Conservation (phyloP, 2,888 invertebrate species). For the Tenthredo scrophulariae region DNA sequence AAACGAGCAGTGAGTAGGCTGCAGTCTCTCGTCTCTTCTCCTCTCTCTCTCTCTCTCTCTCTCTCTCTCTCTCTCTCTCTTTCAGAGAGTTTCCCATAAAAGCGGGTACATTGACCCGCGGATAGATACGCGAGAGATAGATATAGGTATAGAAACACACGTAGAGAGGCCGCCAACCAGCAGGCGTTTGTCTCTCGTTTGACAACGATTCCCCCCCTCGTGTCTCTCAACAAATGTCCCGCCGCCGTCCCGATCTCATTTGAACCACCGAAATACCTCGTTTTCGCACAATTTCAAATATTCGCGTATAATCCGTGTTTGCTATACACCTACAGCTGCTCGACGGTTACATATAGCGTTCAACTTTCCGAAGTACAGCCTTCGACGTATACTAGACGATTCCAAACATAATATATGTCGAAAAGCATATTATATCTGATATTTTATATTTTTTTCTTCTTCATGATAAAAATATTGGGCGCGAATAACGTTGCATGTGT, state of each 20-base stretch:
- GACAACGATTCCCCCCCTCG: constrained; percentile 14
- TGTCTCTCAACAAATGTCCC: background rate
- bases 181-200: constrained; percentile 50
- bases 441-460: background rate
- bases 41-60: constrained; percentile 45
- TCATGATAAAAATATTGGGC: background rate
- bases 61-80: constrained; percentile 55
- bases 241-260: background rate
- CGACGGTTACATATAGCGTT: background rate
- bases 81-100: constrained; percentile 51
- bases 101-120: constrained; percentile 50
- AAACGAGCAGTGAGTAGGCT: constrained; percentile 41
- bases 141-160: constrained; percentile 30
- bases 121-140: constrained; percentile 49
- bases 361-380: background rate
- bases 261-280: background rate
- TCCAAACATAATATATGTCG: background rate
- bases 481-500: background rate
- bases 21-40: constrained; percentile 43
- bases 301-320: background rate
- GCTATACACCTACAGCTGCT: background rate
- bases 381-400: background rate
- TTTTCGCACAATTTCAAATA: background rate
- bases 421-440: no score
- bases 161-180: constrained; percentile 40